These are phyloP conservation scores for Plagiodera versicolora DNA, from an alignment of 2,888 invertebrate genomes.

Conservation along the genomic window DNA sequence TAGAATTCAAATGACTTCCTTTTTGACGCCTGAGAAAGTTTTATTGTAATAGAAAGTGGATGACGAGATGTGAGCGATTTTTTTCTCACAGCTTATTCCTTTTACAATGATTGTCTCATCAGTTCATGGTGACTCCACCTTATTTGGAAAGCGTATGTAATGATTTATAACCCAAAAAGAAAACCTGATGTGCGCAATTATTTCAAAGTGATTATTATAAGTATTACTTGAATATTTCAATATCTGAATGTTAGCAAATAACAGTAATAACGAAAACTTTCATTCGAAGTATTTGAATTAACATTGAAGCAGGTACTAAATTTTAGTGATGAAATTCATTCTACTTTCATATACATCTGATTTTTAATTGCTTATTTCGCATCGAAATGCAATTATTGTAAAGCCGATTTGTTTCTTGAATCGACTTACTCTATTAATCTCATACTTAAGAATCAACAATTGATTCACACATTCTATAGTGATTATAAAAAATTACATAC, in stretches of 20 bases:
- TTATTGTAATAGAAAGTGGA: constrained; percentile 36
- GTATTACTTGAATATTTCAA: neutral
- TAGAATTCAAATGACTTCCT: constrained; percentile 34
- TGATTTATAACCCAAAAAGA: neutral
- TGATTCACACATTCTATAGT: too few species aligned
- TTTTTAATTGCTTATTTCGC: too few species aligned
- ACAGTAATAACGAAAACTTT: too few species aligned
- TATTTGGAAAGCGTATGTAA: neutral
- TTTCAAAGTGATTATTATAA: neutral
- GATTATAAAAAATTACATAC: too few species aligned
- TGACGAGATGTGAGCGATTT: constrained; percentile 12
- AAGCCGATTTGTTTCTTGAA: too few species aligned
- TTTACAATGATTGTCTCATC: neutral
- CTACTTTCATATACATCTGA: too few species aligned
- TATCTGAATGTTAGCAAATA: neutral
- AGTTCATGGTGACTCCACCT: neutral
- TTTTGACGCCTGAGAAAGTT: constrained; percentile 34
- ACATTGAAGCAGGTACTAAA: too few species aligned
- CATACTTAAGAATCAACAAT: too few species aligned
- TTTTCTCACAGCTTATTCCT: constrained; percentile 12
- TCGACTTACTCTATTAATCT: too few species aligned
- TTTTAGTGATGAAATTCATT: too few species aligned
- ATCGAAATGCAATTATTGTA: too few species aligned
- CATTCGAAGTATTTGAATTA: too few species aligned
- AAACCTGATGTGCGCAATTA: neutral